Conservation (phyloP, 1,140 invertebrate genomes). For the Brachionus koreanus region DNA sequence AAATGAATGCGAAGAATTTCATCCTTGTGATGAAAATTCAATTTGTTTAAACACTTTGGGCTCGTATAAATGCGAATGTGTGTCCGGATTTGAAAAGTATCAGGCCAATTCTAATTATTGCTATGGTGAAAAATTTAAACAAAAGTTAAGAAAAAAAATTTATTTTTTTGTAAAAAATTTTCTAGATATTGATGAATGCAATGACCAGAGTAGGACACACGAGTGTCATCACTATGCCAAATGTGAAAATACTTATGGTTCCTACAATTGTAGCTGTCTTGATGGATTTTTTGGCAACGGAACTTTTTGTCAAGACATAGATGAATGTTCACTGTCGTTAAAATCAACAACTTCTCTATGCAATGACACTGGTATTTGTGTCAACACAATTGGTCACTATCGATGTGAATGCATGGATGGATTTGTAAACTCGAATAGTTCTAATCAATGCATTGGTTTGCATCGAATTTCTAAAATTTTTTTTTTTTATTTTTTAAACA, state of each 20-base stretch:
- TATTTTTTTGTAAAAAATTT: background rate
- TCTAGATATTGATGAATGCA: slow-evolving; percentile 44
- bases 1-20: slow-evolving; percentile 32
- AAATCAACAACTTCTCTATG: background rate
- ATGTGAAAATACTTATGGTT: slow-evolving; percentile 43
- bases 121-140: background rate
- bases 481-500: background rate
- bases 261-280: slow-evolving; percentile 34
- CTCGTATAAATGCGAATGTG: slow-evolving; percentile 36
- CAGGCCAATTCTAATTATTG: background rate
- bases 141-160: background rate
- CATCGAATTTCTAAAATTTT: background rate
- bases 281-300: slow-evolving; percentile 26
- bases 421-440: background rate
- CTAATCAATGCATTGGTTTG: slow-evolving; percentile 8
- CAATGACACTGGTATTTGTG: slow-evolving; percentile 33
- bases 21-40: slow-evolving; percentile 42
- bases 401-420: slow-evolving; percentile 21
- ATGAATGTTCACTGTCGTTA: background rate
- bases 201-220: background rate
- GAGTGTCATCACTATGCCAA: slow-evolving; percentile 27
- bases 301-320: slow-evolving; percentile 13
- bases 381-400: slow-evolving; percentile 40
- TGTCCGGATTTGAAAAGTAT: slow-evolving; percentile 27
- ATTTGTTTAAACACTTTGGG: slow-evolving; percentile 27